Percentiles rank a stretch among this genome's conserved stretches.
phyloP scores from a whole-genome alignment of 1,140 invertebrate species.

The Argopecten irradians region DNA sequence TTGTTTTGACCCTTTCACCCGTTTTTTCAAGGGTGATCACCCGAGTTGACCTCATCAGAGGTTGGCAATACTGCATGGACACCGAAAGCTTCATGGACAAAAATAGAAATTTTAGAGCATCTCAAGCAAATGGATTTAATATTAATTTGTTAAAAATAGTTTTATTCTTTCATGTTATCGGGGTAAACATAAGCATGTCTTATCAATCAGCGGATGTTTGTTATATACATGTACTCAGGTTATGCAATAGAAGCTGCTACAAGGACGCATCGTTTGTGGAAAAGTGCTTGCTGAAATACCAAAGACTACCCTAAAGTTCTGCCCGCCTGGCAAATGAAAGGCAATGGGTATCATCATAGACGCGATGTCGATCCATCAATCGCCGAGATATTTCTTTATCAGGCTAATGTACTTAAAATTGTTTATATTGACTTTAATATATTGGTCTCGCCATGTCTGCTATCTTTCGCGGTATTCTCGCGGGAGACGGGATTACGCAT shows the following conservation, averaged over 20 bases:
- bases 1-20: no score
- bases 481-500: background rate
- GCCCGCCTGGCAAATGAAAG: background rate
- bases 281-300: background rate
- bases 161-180: no score
- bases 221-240: background rate
- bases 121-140: no score
- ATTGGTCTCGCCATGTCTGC: background rate
- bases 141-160: no score
- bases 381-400: conserved; percentile 5
- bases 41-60: no score
- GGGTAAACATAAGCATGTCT: background rate
- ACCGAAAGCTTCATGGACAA: no score
- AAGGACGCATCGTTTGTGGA: background rate
- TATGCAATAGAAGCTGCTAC: background rate
- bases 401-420: background rate
- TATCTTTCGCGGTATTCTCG: background rate
- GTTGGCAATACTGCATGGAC: no score
- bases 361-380: background rate
- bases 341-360: background rate
- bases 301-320: background rate
- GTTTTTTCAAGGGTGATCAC: no score
- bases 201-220: background rate
- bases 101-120: no score
- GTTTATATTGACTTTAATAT: conserved; percentile 3